A percentile compares a stretch with the other conserved stretches of the same genome.
Conservation (phyloP, 2,113 vertebrate species). For the Syrmaticus mikado region DNA sequence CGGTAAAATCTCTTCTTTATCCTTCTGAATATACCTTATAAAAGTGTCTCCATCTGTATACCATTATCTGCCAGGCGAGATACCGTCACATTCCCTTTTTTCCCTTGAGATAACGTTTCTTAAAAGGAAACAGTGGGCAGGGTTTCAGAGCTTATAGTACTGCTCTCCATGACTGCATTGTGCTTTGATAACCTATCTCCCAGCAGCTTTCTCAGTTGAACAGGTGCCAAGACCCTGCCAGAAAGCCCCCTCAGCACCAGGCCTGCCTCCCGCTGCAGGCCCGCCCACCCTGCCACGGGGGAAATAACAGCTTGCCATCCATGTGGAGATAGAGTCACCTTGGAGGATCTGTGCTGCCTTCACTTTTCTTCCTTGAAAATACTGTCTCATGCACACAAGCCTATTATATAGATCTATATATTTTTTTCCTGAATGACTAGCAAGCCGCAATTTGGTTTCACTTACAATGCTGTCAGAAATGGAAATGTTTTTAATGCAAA, state of each 20-base stretch:
- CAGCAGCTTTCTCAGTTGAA: neutral
- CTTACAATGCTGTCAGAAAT: neutral
- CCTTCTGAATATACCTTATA: neutral
- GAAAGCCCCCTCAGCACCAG: neutral
- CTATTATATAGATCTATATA: neutral
- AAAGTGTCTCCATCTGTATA: neutral
- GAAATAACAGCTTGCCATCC: slow-evolving; percentile 53
- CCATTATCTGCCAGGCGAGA: neutral
- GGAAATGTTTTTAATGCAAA: neutral
- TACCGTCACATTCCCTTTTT: neutral
- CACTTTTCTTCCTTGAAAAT: neutral
- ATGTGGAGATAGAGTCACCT: slow-evolving; percentile 56
- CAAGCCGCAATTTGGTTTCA: neutral
- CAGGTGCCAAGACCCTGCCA: neutral
- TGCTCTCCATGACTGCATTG: neutral
- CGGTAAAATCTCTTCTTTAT: neutral
- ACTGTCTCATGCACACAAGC: neutral
- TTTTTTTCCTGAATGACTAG: neutral
- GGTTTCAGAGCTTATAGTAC: neutral
- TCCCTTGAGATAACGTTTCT: neutral
- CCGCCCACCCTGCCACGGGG: neutral
- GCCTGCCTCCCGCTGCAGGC: neutral
- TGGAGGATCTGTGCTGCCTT: slow-evolving; percentile 20
- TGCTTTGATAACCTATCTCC: neutral
- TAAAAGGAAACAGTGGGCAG: neutral